A percentile compares a stretch with the other conserved stretches of the same genome.
Conservation (phyloP, 37 sponge, comb jelly and placozoan genomes). For the Amphimedon queenslandica region DNA sequence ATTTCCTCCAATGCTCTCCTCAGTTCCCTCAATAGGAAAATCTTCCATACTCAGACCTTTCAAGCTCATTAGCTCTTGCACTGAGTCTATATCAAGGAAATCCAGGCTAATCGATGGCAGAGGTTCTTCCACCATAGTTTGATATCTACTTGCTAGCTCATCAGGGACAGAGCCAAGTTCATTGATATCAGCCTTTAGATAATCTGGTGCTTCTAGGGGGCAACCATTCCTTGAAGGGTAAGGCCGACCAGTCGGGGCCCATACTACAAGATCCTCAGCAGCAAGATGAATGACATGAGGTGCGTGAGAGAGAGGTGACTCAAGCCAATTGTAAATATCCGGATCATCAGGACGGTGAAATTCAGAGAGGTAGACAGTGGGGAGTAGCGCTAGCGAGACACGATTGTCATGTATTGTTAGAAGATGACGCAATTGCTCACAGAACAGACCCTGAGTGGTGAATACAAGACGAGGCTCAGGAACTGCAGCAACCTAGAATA, state of each 20-base stretch:
- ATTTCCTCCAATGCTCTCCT: no score
- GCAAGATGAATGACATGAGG: slow-evolving; percentile 40
- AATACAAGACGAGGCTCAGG: neutral
- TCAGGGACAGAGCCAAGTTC: neutral
- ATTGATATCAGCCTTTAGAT: neutral
- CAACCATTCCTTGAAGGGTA: slow-evolving; percentile 11
- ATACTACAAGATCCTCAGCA: slow-evolving; percentile 38
- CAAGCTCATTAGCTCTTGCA: no score
- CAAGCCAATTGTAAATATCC: slow-evolving; percentile 16
- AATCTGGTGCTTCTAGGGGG: neutral
- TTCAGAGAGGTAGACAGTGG: slow-evolving; percentile 4
- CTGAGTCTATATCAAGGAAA: neutral
- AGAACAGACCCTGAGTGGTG: neutral
- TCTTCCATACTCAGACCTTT: no score
- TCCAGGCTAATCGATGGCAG: slow-evolving; percentile 1
- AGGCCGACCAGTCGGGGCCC: slow-evolving; percentile 44
- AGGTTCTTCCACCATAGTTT: neutral
- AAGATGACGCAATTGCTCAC: slow-evolving; percentile 54
- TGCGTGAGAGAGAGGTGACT: slow-evolving; percentile 11
- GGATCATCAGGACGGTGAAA: slow-evolving; percentile 18
- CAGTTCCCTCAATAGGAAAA: neutral
- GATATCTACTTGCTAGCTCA: neutral
- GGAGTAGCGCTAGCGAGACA: slow-evolving; percentile 21
- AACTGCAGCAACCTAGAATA: neutral
- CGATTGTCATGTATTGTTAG: slow-evolving; percentile 41